These are phyloP conservation scores for Jacana jacana DNA, from an alignment of 2,113 vertebrate genomes.

Conservation along the genomic window DNA sequence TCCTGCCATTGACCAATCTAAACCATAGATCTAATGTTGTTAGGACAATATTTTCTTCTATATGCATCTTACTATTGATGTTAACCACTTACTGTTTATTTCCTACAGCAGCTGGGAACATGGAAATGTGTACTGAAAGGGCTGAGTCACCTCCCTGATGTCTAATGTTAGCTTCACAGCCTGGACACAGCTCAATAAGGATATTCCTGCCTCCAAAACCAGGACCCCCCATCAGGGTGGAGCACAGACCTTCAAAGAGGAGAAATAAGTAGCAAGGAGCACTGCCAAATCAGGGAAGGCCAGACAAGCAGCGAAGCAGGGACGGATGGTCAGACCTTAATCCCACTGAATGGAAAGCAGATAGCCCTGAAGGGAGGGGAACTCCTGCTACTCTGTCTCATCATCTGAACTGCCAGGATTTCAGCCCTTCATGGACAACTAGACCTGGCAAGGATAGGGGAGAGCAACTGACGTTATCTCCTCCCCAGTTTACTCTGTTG, in stretches of 20 bases:
- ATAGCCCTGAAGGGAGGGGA: not conserved
- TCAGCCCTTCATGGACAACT: not conserved
- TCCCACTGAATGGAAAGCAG: not conserved
- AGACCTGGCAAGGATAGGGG: not conserved
- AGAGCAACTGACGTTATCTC: not conserved
- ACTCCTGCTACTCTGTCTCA: not conserved
- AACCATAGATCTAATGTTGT: slow-evolving; percentile 7
- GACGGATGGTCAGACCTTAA: not conserved
- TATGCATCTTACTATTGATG: not conserved
- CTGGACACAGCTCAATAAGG: not conserved
- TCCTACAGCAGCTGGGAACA: slow-evolving; percentile 1
- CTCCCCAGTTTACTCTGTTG: not conserved
- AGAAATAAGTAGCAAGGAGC: not conserved
- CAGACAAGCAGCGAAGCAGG: not conserved
- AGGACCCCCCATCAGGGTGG: not conserved
- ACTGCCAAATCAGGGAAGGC: not conserved
- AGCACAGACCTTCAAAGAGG: not conserved
- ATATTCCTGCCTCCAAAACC: not conserved
- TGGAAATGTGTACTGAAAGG: not conserved
- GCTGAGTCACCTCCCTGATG: slow-evolving; percentile 3
- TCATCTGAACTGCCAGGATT: not conserved
- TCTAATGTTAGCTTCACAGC: not conserved
- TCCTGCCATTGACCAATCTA: slow-evolving; percentile 37
- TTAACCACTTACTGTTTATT: slow-evolving; percentile 21
- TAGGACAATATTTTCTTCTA: slow-evolving; percentile 40